Evolutionary conservation across 1,140 invertebrate genomes (phyloP), one percentile per base, ranked within the genome.

Genomic region (Drosophila tropicalis): DNA sequence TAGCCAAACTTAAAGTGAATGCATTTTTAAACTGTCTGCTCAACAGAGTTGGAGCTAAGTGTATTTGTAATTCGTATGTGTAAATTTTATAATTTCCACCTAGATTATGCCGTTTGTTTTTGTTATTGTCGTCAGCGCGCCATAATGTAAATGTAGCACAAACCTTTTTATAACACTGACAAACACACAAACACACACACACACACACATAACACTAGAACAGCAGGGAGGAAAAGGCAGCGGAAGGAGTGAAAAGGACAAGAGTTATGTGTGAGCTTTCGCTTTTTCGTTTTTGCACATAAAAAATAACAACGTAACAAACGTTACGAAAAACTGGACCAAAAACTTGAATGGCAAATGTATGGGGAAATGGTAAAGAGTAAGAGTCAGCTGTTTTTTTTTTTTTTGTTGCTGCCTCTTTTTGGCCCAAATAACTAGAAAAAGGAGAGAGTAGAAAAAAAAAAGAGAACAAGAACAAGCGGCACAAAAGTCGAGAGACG

Each of bases 111-210:
- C 77, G 79, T 86, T 87, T 89, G 85, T 74, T 78, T 78, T 73
- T 84, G 84, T 84, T 89, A 76, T 79, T 84, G 84, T 78, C 78
- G 76, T 70, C 78, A 62, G 71, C 64, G 73, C 85, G 77, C 73
- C 80, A 89, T 89, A 89, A 89, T 89, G 84, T 89, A 89, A 89
- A 89, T 89, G 84, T 89, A 89, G 84, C 84, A 89, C 84, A 89
- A 89, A 89, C 84, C 84, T 89, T 89, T 89, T 89, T 89, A 79
- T 84, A 83, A 79, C 84, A 64, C 72, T 39, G 76, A 67, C 83
- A 81, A 66, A 66, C 54, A 66, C 70, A 74, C 62, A 61, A 56
- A 70, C 72, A 77, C 57, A 68, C 64, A 63, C 58, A 60, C 54
- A 55, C n/a, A 61, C 34, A 62, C 29, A 29, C 5, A 29, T 29